Evolutionary conservation across 2,797 vertebrate genomes (phyloP).

Genomic region (Podarcis siculus): DNA sequence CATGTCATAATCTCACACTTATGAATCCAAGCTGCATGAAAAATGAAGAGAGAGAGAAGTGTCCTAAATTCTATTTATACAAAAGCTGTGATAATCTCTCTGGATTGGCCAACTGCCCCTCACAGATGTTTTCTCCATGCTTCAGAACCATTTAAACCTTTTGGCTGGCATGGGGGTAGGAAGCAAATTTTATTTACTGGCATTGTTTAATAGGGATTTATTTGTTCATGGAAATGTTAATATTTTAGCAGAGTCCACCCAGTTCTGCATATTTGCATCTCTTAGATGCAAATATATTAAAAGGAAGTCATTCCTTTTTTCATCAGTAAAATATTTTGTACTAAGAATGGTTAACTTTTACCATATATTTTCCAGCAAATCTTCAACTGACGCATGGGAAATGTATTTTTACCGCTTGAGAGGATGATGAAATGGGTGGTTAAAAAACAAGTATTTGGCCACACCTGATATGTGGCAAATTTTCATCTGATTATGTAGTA

Average conservation of each 20-base stretch:
- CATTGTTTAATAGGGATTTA: slow-evolving; percentile 14
- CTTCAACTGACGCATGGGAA: neutral
- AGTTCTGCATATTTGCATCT: neutral
- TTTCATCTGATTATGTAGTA: too few species aligned
- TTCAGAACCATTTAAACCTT: slow-evolving; percentile 51
- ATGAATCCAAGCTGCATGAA: slow-evolving; percentile 37
- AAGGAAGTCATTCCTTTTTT: neutral
- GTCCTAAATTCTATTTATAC: slow-evolving; percentile 44
- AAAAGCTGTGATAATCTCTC: slow-evolving; percentile 47
- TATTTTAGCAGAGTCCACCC: neutral
- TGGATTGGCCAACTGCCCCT: slow-evolving; percentile 50
- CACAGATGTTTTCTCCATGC: slow-evolving; percentile 48
- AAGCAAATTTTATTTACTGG: slow-evolving; percentile 15
- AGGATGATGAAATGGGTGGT: neutral
- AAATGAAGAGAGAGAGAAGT: slow-evolving; percentile 6
- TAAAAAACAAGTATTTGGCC: neutral
- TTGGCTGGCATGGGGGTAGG: neutral
- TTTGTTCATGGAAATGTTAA: neutral
- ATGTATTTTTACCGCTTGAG: neutral
- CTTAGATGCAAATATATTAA: neutral
- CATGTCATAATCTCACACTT: neutral
- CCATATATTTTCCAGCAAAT: neutral
- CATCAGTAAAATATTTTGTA: neutral
- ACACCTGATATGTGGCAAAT: neutral
- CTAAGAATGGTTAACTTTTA: neutral